Conservation (phyloP, 2,113 vertebrate genomes). For the Aegotheles bennettii region DNA sequence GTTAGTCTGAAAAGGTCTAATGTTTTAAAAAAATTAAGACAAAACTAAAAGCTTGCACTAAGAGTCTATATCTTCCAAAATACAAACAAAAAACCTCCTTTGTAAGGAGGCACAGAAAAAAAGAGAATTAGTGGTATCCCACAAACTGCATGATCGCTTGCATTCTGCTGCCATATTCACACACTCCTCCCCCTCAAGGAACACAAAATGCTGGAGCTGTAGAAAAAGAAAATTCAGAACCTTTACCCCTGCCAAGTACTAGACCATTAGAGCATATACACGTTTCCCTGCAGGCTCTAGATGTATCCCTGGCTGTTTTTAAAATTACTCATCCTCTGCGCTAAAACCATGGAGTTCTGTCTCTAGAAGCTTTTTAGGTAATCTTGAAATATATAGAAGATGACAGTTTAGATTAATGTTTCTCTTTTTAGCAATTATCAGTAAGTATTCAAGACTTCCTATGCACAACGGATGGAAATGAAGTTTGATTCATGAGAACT, state of each 20-base stretch:
- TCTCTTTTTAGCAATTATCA: not conserved
- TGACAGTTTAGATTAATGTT: not conserved
- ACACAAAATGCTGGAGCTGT: not conserved
- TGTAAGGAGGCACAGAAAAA: not conserved
- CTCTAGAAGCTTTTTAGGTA: too few relatives aligned
- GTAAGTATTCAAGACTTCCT: not conserved
- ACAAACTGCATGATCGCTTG: not conserved
- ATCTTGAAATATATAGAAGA: not conserved
- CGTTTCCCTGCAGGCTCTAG: not conserved
- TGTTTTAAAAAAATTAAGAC: not conserved
- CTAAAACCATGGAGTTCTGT: not conserved
- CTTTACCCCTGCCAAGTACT: not conserved
- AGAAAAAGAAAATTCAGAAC: not conserved
- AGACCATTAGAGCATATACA: not conserved
- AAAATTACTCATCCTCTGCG: not conserved
- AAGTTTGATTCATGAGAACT: not conserved
- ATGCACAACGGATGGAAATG: not conserved
- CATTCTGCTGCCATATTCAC: not conserved
- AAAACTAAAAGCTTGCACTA: not conserved
- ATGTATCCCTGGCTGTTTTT: not conserved
- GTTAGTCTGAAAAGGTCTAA: not conserved
- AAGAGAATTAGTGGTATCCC: slow-evolving; percentile 26
- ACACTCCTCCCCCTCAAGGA: not conserved
- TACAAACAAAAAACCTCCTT: slow-evolving; percentile 7
- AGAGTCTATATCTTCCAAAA: not conserved